Base-by-base conservation (phyloP, 64 coral and sea anemone species). In the Montipora capricornis region DNA sequence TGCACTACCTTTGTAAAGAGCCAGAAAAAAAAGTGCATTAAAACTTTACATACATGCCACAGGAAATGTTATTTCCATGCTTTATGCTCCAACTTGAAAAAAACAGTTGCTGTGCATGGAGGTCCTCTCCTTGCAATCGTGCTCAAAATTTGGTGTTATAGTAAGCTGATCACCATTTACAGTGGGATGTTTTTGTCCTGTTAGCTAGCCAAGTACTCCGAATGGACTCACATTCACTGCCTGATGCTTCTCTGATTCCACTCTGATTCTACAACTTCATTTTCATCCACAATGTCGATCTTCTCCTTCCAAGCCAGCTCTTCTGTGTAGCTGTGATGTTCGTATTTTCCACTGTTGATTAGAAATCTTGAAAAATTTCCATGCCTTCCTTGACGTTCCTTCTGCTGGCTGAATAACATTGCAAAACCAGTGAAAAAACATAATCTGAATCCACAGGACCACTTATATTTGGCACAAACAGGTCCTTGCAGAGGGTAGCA, bases 31-130 rank as follows among this genome's bases (percentile, higher is more conserved):
- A 91, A 44, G 67, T 24, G 17, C 78, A 74, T 77, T 89, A 47
- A 78, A 89, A 91, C 61, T 91, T 22, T 73, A 20, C 95, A 97
- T 97, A 77, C 94, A 82, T 50, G 74, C 49, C 19, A 97, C 95
- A 76, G 91, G 95, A 9, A 96, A 94, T 64, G 81, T 94, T 5
- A 97, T 77, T 67, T 87, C 81, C 24, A 29, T 87, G 8, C 68
- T 67, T 67, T 89, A 94, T 14, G 92, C 95, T 71, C 81, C 92
- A 17, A 97, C 88, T 47, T 62, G 50, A 22, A 92, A 92, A 77
- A 94, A 97, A 77, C 95, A 97, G 51, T 88, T 84, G 5, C 51
- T 93, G 78, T 97, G 95, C 0, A 91, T 67, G 55, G 95, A 58
- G 15, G 88, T 91, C 52, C 82, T 87, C 58, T 73, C 69, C 69